Evolutionary conservation across 2,888 invertebrate genomes (phyloP).

Genomic region (Tetragonisca angustula): DNA sequence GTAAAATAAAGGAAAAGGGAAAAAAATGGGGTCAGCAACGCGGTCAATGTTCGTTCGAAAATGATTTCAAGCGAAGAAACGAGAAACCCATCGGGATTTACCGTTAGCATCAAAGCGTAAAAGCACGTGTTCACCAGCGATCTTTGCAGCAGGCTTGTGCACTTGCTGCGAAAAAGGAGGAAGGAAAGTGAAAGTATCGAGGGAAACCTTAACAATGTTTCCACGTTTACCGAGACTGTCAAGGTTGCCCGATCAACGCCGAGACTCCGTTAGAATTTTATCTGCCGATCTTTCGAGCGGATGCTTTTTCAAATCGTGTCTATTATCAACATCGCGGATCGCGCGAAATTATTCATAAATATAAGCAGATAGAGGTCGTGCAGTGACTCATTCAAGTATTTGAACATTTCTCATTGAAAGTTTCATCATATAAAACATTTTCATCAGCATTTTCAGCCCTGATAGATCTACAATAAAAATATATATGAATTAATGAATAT

Average conservation of each 20-base stretch:
- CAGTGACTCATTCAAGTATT: neutral
- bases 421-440: neutral
- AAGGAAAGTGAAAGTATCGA: slow-evolving; percentile 70
- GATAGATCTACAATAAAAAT: no score
- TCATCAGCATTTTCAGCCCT: neutral
- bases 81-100: slow-evolving; percentile 28
- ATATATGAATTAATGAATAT: no score
- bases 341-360: slow-evolving; percentile 42
- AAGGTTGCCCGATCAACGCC: slow-evolving; percentile 63
- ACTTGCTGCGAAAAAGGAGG: slow-evolving; percentile 65
- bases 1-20: neutral
- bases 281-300: slow-evolving; percentile 52
- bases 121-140: slow-evolving; percentile 44
- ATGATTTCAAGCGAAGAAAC: slow-evolving; percentile 18
- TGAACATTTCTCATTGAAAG: neutral
- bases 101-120: slow-evolving; percentile 49
- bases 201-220: slow-evolving; percentile 68
- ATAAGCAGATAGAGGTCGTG: neutral
- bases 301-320: slow-evolving; percentile 43
- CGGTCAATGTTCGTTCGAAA: slow-evolving; percentile 11
- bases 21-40: neutral
- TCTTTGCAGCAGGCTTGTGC: slow-evolving; percentile 38
- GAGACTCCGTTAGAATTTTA: slow-evolving; percentile 60
- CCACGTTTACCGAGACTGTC: slow-evolving; percentile 68
- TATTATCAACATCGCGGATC: slow-evolving; percentile 33